Base-by-base conservation (phyloP, 2,113 vertebrate genomes). In the Pantherophis guttatus region DNA sequence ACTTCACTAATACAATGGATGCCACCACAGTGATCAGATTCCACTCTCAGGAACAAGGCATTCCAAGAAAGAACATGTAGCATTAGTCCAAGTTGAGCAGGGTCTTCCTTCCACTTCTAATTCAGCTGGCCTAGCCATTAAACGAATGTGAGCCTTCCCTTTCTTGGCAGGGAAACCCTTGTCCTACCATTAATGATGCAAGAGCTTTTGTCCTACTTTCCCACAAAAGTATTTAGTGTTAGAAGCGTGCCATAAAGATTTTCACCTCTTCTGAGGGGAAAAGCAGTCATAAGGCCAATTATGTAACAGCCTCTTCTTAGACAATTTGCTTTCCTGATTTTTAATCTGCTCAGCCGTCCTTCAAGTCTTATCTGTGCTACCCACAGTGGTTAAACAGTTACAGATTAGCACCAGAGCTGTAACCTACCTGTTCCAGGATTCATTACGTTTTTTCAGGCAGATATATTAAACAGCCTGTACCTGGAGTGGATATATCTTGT, bases 271-370 rank as follows among this genome's bases (percentile, higher is more conserved):
- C 94, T 58, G 55, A 92, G 93, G 85, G 89, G 91, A 94, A 94
- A 92, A 52, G 48, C 70, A 91, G 89, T 81, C 89, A 85, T n/a
- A 88, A 88, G 94, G 95, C 94, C 94, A 94, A 91, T 97, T 97
- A 96, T 26, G 17, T 95, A 97, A 97, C 94, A 86, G 95, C 90
- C 93, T 96, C 91, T 9, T 93, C 88, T 54, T 62, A 93, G 75
- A 93, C 95, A 93, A 95, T 96, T 93, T 97, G 95, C 96, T 96
- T 94, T 96, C 50, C 95, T 96, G 95, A 92, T 92, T 96, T 90
- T 91, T 97, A 97, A 97, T 96, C 97, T 96, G 94, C 97, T 97
- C 96, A 96, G 75, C 95, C 93, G 95, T 96, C 96, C 75, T 81
- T 81, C 39, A 81, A 39, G 33, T 9, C 33, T 81, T 96, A 96